Base-by-base conservation (phyloP, 2,888 invertebrate species). In the Clusia tigrina region DNA sequence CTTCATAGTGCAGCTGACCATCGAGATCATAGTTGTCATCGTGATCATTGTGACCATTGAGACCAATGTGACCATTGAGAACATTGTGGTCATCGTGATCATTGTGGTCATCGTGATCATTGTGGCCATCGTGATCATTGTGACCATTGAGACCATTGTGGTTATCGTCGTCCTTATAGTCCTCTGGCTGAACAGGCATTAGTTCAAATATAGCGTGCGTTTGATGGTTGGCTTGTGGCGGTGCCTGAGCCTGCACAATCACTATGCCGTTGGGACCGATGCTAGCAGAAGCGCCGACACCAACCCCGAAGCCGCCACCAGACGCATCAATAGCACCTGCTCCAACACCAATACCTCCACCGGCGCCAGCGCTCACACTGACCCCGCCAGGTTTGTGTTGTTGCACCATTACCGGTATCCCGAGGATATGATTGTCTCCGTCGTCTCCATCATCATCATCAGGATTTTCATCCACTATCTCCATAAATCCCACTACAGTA, bases 141-240 rank as follows among this genome's bases (percentile, higher is more conserved):
- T 51, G 26, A 37, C 55, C 6, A 38, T 32, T 18, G 32, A 59
- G 10, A 42, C 32, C 23, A 23, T 59, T 6, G 54, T 51, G 26
- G 37, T 57, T 3, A 38, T 32, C 22, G 32, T 26, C 59, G 2
- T 60, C 60, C 2, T 26, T 17, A 23, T 37, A 10, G 10, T 12
- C 2, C n/a, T 3, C 32, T 6, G 58, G 54, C 1, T 63, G 53
- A 2, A 78, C 65, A 0, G 80, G 79, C 54, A 74, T 66, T 62
- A 81, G 61, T 63, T 81, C 75, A 57, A 79, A 79, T 5, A 79
- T 73, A 0, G 80, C 79, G 58, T 79, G 81, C 0, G 80, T 79
- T 46, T 71, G 69, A n/a, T 77, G 78, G 70, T 80, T 74, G 0
- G 81, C 79, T 53, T 81, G 76, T 18, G 79, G 80, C 2, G 80